Evolutionary conservation across 2,888 invertebrate genomes (phyloP).

Genomic region (Aquatica leii): DNA sequence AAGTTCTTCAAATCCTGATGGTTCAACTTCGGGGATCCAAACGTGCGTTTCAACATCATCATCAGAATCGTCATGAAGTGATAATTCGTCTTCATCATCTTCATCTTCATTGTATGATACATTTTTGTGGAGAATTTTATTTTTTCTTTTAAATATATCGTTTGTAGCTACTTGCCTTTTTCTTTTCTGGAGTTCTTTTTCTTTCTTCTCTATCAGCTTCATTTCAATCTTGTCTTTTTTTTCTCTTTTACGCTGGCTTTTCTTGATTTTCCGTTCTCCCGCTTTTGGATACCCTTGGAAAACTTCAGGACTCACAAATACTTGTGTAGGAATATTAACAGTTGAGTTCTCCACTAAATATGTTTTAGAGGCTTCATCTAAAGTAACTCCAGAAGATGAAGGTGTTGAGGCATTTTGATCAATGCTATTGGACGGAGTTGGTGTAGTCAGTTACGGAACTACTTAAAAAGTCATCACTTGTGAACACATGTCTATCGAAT

Average conservation of each 20-base stretch:
- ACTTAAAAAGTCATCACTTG: slow-evolving; percentile 25
- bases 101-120: not conserved
- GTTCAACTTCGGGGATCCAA: not conserved
- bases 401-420: not conserved
- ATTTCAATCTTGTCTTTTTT: not conserved
- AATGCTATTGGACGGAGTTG: not conserved
- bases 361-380: not conserved
- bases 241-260: not conserved
- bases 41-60: not conserved
- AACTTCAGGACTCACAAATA: not conserved
- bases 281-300: not conserved
- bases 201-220: not conserved
- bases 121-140: not conserved
- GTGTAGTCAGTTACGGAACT: slow-evolving; percentile 29
- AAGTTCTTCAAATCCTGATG: not conserved
- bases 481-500: slow-evolving; percentile 30
- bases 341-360: not conserved
- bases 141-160: no score
- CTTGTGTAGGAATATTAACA: not conserved
- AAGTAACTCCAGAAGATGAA: not conserved
- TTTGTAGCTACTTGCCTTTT: no score
- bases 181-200: not conserved
- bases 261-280: not conserved
- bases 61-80: not conserved
- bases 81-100: not conserved